Evolutionary conservation across 2,797 vertebrate genomes (phyloP).

Genomic region (Distichodus sexfasciatus): DNA sequence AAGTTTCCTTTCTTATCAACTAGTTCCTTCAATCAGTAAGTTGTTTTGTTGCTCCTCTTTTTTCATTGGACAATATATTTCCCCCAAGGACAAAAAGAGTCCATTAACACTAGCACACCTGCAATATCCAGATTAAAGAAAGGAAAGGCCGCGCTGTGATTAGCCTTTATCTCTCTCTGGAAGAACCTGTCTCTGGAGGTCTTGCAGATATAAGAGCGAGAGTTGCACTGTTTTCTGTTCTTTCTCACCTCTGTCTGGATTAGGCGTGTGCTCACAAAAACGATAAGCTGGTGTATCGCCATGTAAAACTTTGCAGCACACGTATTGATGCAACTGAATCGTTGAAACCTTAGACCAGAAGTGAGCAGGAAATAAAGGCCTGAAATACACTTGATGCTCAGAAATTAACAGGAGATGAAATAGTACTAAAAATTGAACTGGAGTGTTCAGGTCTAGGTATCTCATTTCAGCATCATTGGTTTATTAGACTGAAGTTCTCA

Average conservation of each 20-base stretch:
- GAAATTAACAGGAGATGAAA: too few species aligned
- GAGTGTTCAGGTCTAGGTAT: neutral
- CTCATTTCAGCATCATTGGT: too few species aligned
- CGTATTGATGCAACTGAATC: too few species aligned
- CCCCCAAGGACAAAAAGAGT: constrained; percentile 1
- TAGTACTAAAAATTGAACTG: neutral
- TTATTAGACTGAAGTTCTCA: too few species aligned
- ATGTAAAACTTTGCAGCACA: too few species aligned
- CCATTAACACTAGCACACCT: constrained; percentile 14
- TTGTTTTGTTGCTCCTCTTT: neutral
- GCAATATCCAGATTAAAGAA: constrained; percentile 23
- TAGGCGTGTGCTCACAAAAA: too few species aligned
- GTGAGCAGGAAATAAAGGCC: too few species aligned
- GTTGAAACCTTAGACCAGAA: too few species aligned
- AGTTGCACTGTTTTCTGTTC: neutral
- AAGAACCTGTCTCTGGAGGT: neutral
- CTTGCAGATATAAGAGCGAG: neutral
- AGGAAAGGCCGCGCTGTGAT: constrained; percentile 16
- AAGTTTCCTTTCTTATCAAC: neutral
- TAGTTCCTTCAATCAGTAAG: neutral
- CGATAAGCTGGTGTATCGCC: too few species aligned
- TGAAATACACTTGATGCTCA: too few species aligned
- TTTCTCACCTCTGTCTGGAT: neutral
- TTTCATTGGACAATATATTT: neutral
- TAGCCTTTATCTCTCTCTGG: constrained; percentile 10